Evolutionary conservation across 2,113 vertebrate genomes (phyloP).

Genomic region (Okapia johnstoni): DNA sequence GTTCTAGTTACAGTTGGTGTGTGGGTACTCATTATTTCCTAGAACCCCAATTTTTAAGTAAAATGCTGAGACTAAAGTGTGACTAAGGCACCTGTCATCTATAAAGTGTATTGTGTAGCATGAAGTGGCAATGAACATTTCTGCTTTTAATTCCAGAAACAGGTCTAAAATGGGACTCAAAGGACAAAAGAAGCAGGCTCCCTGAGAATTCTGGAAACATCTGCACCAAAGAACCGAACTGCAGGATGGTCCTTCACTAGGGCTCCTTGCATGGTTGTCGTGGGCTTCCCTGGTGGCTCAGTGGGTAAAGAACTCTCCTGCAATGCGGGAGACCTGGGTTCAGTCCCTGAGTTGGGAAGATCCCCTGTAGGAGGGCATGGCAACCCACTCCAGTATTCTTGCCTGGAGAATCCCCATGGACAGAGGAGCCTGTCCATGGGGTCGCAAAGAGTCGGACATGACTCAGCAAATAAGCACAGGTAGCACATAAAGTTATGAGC

Average conservation of each 20-base stretch:
- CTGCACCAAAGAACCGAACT: neutral
- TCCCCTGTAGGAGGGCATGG: neutral
- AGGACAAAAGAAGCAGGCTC: neutral
- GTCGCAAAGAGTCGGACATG: fast-evolving
- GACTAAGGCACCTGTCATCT: neutral
- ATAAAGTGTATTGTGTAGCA: neutral
- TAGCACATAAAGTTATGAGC: neutral
- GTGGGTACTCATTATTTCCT: neutral
- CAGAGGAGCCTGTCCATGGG: neutral
- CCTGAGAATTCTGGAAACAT: neutral
- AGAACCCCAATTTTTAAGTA: neutral
- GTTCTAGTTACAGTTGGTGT: neutral
- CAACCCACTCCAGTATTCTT: neutral
- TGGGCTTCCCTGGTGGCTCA: neutral
- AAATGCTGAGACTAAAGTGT: neutral
- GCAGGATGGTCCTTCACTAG: fast-evolving
- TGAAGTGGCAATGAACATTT: neutral
- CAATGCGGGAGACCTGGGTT: neutral
- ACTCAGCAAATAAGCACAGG: neutral
- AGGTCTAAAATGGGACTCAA: neutral
- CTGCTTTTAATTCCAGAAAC: neutral
- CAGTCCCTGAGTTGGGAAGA: neutral
- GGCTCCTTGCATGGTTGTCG: neutral
- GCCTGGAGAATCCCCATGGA: neutral
- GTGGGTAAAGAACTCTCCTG: neutral